A percentile compares a stretch with the other conserved stretches of the same genome.
phyloP scores from a whole-genome alignment of 2,888 invertebrate species.

The Dryobota labecula region DNA sequence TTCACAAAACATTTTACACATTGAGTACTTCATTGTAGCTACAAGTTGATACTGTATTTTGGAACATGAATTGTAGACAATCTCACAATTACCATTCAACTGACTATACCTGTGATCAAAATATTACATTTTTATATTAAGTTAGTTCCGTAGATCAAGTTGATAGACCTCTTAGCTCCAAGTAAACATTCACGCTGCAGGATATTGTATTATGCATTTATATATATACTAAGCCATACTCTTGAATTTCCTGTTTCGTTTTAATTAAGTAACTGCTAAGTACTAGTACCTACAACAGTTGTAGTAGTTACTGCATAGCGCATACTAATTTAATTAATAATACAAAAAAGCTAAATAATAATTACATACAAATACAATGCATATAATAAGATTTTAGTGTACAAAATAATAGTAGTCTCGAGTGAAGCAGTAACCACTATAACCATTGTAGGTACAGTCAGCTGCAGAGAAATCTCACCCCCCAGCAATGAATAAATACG shows the following conservation, averaged over 20 bases:
- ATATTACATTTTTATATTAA: not conserved
- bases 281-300: too few relatives aligned
- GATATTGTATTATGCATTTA: not conserved
- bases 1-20: not conserved
- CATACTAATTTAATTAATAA: too few relatives aligned
- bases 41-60: not conserved
- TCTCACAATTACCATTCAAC: not conserved
- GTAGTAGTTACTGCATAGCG: too few relatives aligned
- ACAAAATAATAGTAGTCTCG: too few relatives aligned
- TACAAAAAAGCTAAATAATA: too few relatives aligned
- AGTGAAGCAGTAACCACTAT: not conserved
- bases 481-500: too few relatives aligned
- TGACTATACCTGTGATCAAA: not conserved
- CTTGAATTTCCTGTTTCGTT: slow-evolving; percentile 45
- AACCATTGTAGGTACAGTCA: not conserved
- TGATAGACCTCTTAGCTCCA: too few relatives aligned
- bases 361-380: too few relatives aligned
- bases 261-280: slow-evolving; percentile 13
- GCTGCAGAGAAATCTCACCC: too few relatives aligned
- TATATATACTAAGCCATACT: not conserved
- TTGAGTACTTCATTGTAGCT: not conserved
- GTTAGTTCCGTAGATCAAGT: not conserved
- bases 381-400: too few relatives aligned
- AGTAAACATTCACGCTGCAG: slow-evolving; percentile 15
- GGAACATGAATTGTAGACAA: too few relatives aligned